These are phyloP conservation scores for Acanthopleura granulata DNA, from an alignment of 2,888 invertebrate genomes.

Conservation along the genomic window DNA sequence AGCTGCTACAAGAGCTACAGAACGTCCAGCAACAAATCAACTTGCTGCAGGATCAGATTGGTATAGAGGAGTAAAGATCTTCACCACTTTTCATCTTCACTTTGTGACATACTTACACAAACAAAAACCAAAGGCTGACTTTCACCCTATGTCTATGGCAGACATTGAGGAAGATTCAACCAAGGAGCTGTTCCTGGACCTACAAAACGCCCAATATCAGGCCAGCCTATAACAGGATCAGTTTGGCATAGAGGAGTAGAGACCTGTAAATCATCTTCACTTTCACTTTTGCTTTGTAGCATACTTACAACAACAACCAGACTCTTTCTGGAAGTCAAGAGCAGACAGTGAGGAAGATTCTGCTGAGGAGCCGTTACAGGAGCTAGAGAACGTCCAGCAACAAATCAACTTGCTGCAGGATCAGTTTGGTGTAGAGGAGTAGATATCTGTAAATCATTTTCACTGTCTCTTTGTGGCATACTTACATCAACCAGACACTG, in stretches of 20 bases:
- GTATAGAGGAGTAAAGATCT: not conserved
- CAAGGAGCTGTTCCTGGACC: no score
- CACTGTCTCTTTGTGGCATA: constrained; percentile 1
- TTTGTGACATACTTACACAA: no score
- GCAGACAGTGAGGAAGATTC: constrained; percentile 17
- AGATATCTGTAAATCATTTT: not conserved
- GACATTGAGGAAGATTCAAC: no score
- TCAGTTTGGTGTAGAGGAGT: constrained; percentile 25
- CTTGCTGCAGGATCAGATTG: constrained; percentile 40
- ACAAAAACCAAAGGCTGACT: no score
- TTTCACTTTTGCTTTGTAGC: no score
- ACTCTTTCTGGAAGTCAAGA: constrained; percentile 19
- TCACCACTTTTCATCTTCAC: constrained; percentile 12
- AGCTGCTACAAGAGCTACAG: constrained; percentile 38
- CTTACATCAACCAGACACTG: no score
- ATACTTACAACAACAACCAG: no score
- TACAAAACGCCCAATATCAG: no score
- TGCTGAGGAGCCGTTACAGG: constrained; percentile 36
- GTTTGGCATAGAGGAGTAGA: no score
- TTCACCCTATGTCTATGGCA: no score
- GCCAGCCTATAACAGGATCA: no score
- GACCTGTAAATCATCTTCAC: no score
- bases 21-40: constrained; percentile 29
- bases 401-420: constrained; percentile 42
- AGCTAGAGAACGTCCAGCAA: constrained; percentile 20